Base-by-base conservation (phyloP, 92 coral and sea anemone genomes). In the Blastomussa wellsi region DNA sequence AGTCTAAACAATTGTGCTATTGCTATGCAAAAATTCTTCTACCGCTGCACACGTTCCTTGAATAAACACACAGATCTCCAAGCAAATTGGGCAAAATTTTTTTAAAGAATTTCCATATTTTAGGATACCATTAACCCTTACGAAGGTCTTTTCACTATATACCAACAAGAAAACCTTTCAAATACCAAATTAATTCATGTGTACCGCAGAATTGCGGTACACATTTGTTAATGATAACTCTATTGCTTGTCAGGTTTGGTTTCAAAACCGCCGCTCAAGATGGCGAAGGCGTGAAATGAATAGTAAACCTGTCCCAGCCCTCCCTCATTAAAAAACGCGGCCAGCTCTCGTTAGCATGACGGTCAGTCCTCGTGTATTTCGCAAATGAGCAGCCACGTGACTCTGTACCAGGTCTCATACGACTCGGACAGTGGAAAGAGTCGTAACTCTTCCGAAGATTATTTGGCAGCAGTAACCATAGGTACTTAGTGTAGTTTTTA, bases 191-290 rank as follows among this genome's bases (percentile, higher is more conserved):
- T n/a, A n/a, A n/a, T n/a, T n/a, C n/a, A n/a, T n/a, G n/a, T 22
- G 15, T 51, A 51, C 19, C 57, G 60, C 0, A 11, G 57, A 2
- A 53, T 24, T 53, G 5, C 11, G n/a, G 64, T 55, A 28, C 6
- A 24, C 64, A 55, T 55, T 22, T 20, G 7, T 19, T 55, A 7
- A 55, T 28, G 64, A 9, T 55, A 20, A 10, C 42, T 67, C 9
- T 17, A 33, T 35, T 31, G 7, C 1, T 31, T 42, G 28, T 39
- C 69, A 93, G 97, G 97, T 91, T 36, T 93, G 97, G 97, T 93
- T 93, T 84, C 97, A 91, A 55, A 93, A 93, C 87, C 97, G 94
- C 39, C 94, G 94, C 39, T 87, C 97, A 39, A 89, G 93, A 65
- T 91, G 94, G 94, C 94, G 94, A 28, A 92, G 82, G 76, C 86